Evolutionary conservation across 1,140 invertebrate species (phyloP), one percentile per base, ranked within the genome.

Genomic region (Papilio helenus): DNA sequence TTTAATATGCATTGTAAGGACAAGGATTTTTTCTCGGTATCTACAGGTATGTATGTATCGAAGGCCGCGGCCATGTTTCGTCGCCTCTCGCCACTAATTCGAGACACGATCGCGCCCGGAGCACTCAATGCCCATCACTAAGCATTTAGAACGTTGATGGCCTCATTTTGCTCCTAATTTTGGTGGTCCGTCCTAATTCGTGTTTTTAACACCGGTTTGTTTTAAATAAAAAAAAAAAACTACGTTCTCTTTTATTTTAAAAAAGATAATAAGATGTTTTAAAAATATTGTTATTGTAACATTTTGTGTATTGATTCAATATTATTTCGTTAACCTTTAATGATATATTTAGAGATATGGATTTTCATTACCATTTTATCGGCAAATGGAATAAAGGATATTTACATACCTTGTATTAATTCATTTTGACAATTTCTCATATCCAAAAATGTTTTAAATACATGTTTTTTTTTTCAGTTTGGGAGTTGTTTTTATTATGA

Each of bases 91-190:
- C 44, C 73, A 29, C 26, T 76, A 55, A 58, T 76, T 58, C 29
- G 26, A 23, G 51, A 76, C 74, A 76, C 74, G 74, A 76, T 74
- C 20, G 49, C 74, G 74, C 74, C 49, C 51, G 74, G 3, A 29
- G 74, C 34, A 26, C 49, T 76, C 39, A 12, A 55, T 76, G 73
- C 23, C 49, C 23, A 29, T 76, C 73, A 58, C 76, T 77, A 77
- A 77, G 65, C 76, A 77, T 58, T 77, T 61, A 74, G 29, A 61
- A 44, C 55, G 76, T 76, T 39, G 55, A 77, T 77, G 76, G 51
- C 55, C 76, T 61, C 51, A 42, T 77, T 77, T 65, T 44, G 9
- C n/a, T 77, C 76, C 76, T 77, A 77, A 77, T 77, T 77, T 77
- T 65, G 58, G 76, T 77, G 51, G 29, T 34, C 74, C 76, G 51